Evolutionary conservation across 2,113 vertebrate species (phyloP).

Genomic region (Gopherus flavomarginatus): DNA sequence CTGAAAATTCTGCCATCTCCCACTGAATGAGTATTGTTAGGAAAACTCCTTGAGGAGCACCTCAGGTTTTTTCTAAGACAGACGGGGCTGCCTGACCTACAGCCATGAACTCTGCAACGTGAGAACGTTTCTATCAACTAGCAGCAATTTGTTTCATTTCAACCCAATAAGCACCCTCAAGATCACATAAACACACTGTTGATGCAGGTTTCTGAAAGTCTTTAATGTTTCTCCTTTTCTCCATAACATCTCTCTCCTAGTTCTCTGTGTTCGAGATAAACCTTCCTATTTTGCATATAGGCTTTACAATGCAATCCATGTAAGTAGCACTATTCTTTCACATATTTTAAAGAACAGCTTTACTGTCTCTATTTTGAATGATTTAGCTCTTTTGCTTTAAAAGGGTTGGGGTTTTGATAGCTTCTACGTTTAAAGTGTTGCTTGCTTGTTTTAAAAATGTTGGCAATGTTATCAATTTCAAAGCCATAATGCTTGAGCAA

Average conservation of each 20-base stretch:
- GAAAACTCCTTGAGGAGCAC: neutral
- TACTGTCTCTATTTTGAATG: neutral
- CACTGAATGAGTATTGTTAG: neutral
- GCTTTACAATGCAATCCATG: constrained; percentile 81
- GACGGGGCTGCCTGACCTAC: neutral
- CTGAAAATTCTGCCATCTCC: neutral
- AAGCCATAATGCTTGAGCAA: neutral
- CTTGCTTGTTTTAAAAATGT: neutral
- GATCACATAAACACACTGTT: neutral
- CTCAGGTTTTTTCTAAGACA: neutral
- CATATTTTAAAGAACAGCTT: neutral
- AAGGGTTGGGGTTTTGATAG: neutral
- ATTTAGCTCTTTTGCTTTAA: neutral
- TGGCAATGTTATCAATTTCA: neutral
- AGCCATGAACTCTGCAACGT: neutral
- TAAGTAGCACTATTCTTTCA: constrained; percentile 73
- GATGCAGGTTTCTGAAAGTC: neutral
- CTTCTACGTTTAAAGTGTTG: neutral
- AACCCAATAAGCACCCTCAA: neutral
- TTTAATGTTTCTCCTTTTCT: constrained; percentile 17
- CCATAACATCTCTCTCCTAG: constrained; percentile 61
- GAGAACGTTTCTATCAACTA: neutral
- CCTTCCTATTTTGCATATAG: constrained; percentile 83
- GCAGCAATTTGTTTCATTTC: neutral
- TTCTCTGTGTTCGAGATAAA: constrained; percentile 83